Base-by-base conservation (phyloP, 2,797 vertebrate species). In the Geotrypetes seraphini region DNA sequence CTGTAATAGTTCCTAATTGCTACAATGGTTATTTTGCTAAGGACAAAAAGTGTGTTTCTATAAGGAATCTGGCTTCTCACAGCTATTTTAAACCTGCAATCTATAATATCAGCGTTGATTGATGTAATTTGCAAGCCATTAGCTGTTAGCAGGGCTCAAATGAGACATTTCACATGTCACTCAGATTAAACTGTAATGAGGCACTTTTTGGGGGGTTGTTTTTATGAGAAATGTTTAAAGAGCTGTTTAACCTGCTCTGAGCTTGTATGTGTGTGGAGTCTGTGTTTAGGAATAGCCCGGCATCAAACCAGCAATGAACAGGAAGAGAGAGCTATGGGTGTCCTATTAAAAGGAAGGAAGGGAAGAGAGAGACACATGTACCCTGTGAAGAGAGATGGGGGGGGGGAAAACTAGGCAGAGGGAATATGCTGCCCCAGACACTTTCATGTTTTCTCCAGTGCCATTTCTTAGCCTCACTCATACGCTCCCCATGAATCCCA, bases 81-180 rank as follows among this genome's bases (percentile, higher is more conserved):
- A 55, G 50, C 47, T 16, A 36, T 50, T 60, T 33, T 47, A 32
- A 24, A 32, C 13, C 29, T 21, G 50, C 59, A 55, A 41, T 64
- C 50, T 38, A 43, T 51, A 69, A 53, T 27, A 53, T 57, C 17
- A 14, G 54, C 69, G 63, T 61, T 75, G 69, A 78, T 56, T 66
- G 69, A 71, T 68, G 60, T 64, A 67, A 72, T 78, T 72, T 71
- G 57, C 66, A 68, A 59, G 25, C 58, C 53, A 60, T 68, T 62
- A 57, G 50, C 39, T 22, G 40, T 12, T 32, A 33, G 33, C 13
- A 19, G 27, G n/a, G 61, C 66, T 54, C n/a, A 55, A 55, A 41
- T 36, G 25, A 51, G 52, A 43, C 23, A 22, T 22, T 64, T 59
- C 1, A 13, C 31, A 29, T 12, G 27, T 64, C 53, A 26, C 43